phyloP scores from a whole-genome alignment of 2,113 vertebrate genomes.

The Oncorhynchus tshawytscha region DNA sequence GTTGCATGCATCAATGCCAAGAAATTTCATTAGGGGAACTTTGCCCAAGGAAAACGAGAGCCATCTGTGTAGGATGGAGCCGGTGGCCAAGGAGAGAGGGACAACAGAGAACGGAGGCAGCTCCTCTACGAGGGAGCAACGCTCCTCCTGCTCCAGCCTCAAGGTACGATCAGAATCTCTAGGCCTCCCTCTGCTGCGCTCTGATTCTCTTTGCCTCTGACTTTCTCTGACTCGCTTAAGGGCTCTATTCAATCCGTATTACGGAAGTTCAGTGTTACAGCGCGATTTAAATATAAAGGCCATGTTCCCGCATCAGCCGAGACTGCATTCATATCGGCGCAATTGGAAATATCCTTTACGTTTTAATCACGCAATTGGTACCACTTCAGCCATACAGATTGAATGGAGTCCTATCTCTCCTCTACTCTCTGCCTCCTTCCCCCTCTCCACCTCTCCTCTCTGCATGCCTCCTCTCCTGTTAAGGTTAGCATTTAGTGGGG shows the following conservation, averaged over 20 bases:
- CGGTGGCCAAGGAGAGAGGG: slow-evolving; percentile 38
- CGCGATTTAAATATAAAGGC: no score
- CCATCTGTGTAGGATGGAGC: slow-evolving; percentile 61
- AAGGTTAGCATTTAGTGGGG: no score
- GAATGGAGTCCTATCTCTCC: neutral
- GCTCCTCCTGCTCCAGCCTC: slow-evolving; percentile 53
- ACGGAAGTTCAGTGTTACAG: no score
- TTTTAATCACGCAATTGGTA: no score
- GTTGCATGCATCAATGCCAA: slow-evolving; percentile 65
- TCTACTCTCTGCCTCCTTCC: neutral
- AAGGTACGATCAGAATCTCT: slow-evolving; percentile 50
- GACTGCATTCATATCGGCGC: no score
- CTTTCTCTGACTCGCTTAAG: neutral
- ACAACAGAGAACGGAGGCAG: slow-evolving; percentile 52
- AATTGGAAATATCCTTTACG: no score
- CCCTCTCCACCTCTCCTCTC: neutral
- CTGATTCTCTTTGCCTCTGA: neutral
- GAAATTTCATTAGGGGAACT: slow-evolving; percentile 60
- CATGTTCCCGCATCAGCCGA: no score
- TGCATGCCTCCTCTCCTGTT: neutral
- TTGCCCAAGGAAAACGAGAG: slow-evolving; percentile 50
- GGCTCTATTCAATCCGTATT: no score
- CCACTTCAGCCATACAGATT: no score
- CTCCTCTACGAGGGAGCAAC: slow-evolving; percentile 23
- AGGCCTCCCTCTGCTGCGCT: neutral